Evolutionary conservation across 2,797 vertebrate genomes (phyloP).

Genomic region (Morus bassanus): DNA sequence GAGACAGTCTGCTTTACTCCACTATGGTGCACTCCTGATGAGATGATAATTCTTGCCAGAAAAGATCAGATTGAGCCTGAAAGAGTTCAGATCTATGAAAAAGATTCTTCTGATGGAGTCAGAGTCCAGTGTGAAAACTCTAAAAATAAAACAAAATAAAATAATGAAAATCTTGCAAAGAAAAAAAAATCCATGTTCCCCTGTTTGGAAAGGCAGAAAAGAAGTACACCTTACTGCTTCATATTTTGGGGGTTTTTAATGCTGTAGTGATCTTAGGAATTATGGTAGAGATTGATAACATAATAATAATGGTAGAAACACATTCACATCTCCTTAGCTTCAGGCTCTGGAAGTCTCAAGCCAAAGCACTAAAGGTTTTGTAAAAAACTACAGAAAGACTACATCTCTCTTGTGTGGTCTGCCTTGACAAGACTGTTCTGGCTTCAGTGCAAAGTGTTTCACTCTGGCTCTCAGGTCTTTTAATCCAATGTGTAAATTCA

Average conservation of each 20-base stretch:
- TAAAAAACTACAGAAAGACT: not conserved
- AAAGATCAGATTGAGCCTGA: not conserved
- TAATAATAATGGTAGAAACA: not conserved
- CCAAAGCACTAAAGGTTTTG: not conserved
- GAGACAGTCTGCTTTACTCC: not conserved
- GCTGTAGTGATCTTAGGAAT: not conserved
- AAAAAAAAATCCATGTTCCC: not conserved
- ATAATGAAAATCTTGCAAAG: not conserved
- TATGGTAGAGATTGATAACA: not conserved
- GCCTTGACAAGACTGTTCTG: not conserved
- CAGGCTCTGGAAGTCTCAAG: not conserved
- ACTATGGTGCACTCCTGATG: not conserved
- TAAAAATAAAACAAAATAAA: not conserved
- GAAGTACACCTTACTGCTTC: not conserved
- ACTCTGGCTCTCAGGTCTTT: not conserved
- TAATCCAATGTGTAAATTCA: not conserved
- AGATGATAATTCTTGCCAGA: not conserved
- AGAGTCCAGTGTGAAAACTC: not conserved
- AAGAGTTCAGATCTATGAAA: not conserved
- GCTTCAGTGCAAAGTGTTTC: not conserved
- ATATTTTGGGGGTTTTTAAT: not conserved
- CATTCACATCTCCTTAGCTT: not conserved
- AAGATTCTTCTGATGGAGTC: not conserved
- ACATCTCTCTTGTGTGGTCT: not conserved
- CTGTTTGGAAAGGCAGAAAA: not conserved